Evolutionary conservation across 2,113 vertebrate species (phyloP).

Genomic region (Pelusios castaneus): DNA sequence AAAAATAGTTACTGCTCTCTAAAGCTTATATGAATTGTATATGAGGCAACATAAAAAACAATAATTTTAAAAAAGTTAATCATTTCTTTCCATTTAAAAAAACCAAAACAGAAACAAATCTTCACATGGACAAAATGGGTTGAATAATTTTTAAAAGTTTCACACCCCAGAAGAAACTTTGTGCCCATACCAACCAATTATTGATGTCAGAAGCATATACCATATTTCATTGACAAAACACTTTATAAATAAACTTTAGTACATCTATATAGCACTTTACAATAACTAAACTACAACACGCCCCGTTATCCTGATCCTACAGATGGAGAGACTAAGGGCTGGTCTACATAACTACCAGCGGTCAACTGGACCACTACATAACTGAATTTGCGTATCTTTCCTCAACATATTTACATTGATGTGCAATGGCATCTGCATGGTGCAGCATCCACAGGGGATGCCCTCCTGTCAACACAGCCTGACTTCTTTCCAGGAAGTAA

Average conservation of each 20-base stretch:
- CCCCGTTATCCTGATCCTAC: neutral
- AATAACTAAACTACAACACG: neutral
- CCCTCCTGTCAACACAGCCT: too few species aligned
- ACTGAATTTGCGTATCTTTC: too few species aligned
- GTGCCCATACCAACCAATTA: neutral
- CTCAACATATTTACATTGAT: too few species aligned
- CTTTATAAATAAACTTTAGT: neutral
- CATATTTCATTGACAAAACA: neutral
- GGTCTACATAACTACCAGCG: too few species aligned
- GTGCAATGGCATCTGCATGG: too few species aligned
- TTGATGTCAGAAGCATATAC: neutral
- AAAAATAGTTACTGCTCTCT: neutral
- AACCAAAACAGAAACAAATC: neutral
- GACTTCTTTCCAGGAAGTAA: too few species aligned
- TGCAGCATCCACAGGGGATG: too few species aligned
- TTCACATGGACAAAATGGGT: neutral
- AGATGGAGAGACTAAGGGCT: neutral
- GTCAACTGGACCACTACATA: too few species aligned
- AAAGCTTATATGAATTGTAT: neutral
- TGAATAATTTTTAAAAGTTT: rapidly evolving
- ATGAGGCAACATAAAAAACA: neutral
- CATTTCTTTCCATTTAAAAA: neutral
- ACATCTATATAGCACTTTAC: neutral
- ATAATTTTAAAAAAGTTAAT: neutral
- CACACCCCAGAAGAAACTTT: neutral